These are phyloP conservation scores for Seira sanloemensis DNA, from an alignment of 2,888 invertebrate species.

Conservation along the genomic window DNA sequence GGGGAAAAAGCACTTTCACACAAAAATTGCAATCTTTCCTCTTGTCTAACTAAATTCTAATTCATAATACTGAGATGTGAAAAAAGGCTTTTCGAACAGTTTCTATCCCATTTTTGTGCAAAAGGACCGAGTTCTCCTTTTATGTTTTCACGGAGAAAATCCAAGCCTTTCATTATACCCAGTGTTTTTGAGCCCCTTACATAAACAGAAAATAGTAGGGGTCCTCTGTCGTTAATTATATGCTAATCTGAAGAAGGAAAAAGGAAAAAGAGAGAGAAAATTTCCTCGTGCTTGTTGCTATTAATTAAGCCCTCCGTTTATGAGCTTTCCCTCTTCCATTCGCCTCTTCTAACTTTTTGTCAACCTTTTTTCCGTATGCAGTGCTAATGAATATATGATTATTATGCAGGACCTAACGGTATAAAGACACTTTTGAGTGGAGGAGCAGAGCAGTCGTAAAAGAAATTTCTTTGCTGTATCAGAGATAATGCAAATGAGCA, in stretches of 20 bases:
- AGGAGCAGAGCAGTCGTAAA: not conserved
- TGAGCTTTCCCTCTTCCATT: slow-evolving; percentile 9
- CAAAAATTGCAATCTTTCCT: slow-evolving; percentile 47
- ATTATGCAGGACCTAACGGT: not conserved
- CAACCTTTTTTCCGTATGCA: not conserved
- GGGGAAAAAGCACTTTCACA: not conserved
- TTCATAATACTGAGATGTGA: slow-evolving; percentile 58
- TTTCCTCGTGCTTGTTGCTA: slow-evolving; percentile 21
- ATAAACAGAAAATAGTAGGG: slow-evolving; percentile 33
- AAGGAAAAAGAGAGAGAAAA: slow-evolving; percentile 17
- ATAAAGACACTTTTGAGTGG: not conserved
- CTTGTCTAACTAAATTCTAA: slow-evolving; percentile 58
- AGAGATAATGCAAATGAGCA: not conserved
- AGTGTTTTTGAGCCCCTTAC: not conserved
- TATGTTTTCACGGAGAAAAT: not conserved
- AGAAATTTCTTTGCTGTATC: not conserved
- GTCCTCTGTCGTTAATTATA: slow-evolving; percentile 51
- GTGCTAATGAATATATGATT: slow-evolving; percentile 50
- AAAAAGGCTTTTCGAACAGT: slow-evolving; percentile 25
- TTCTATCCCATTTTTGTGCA: not conserved
- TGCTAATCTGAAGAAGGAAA: slow-evolving; percentile 47
- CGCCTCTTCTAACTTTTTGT: slow-evolving; percentile 12
- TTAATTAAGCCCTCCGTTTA: slow-evolving; percentile 53
- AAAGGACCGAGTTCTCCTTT: not conserved
- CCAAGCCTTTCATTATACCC: not conserved